Evolutionary conservation across 2,113 vertebrate genomes (phyloP).

Genomic region (Garra rufa): DNA sequence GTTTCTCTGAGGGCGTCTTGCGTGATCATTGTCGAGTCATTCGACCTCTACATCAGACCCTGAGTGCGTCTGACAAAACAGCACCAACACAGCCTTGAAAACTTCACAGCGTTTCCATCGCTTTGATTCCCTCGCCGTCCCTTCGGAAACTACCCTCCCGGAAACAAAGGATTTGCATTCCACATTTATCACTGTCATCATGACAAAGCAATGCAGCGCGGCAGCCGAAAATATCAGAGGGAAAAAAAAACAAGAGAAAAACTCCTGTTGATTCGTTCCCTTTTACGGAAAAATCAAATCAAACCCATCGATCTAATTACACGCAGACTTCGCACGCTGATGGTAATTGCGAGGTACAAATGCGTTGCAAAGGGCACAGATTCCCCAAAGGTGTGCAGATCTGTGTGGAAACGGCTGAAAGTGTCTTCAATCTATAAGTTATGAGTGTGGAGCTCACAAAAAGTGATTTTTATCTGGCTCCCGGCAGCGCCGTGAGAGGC

Average conservation of each 20-base stretch:
- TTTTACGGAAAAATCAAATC: slow-evolving; percentile 53
- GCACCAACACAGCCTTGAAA: background rate
- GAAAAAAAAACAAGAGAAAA: background rate
- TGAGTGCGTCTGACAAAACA: slow-evolving; percentile 6
- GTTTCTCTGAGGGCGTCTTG: slow-evolving; percentile 9
- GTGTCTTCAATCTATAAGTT: slow-evolving; percentile 35
- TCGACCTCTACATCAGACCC: slow-evolving; percentile 8
- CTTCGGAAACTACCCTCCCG: background rate
- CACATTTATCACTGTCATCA: slow-evolving; percentile 51
- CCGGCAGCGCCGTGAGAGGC: background rate
- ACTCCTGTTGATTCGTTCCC: slow-evolving; percentile 39
- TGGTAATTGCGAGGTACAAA: slow-evolving; percentile 49
- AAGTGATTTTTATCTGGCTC: slow-evolving; percentile 1
- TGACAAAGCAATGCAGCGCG: slow-evolving; percentile 25
- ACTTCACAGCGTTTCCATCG: background rate
- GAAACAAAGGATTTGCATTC: slow-evolving; percentile 47
- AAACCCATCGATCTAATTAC: slow-evolving; percentile 55
- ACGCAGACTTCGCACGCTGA: slow-evolving; percentile 36
- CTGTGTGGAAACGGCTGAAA: slow-evolving; percentile 9
- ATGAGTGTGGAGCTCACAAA: background rate
- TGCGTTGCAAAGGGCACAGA: slow-evolving; percentile 42
- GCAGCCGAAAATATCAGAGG: slow-evolving; percentile 17
- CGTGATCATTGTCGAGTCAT: background rate
- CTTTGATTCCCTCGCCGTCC: slow-evolving; percentile 15
- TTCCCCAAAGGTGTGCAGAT: slow-evolving; percentile 6